Percentiles rank a stretch among this genome's conserved stretches.
Conservation (phyloP, 1,140 invertebrate genomes). For the Holcopasites calliopsidis region DNA sequence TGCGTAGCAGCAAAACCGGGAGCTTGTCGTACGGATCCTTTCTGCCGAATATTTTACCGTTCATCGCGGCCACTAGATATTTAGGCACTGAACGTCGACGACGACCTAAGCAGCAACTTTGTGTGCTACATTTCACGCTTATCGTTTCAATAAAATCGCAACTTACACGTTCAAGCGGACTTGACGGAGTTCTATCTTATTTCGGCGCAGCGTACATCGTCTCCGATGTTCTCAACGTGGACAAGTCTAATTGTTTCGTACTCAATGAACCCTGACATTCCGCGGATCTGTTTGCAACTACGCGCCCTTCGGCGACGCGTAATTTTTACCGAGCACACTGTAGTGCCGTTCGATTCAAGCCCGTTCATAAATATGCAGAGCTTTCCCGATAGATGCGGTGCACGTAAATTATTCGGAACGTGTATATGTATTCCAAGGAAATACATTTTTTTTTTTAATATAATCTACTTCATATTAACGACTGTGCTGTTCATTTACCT, state of each 20-base stretch:
- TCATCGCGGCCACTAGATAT: slow-evolving; percentile 5
- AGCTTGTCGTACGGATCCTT: too few species aligned
- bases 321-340: too few species aligned
- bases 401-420: not conserved
- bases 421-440: not conserved
- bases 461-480: not conserved
- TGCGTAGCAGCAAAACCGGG: not conserved
- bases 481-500: not conserved
- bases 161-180: slow-evolving; percentile 9
- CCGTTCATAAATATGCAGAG: not conserved
- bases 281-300: too few species aligned
- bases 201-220: not conserved
- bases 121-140: slow-evolving; percentile 40
- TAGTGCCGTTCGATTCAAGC: too few species aligned
- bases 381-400: not conserved
- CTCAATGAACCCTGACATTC: too few species aligned
- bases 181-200: not conserved
- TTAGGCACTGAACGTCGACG: slow-evolving; percentile 26
- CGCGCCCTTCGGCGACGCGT: too few species aligned
- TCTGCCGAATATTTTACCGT: not conserved
- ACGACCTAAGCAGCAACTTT: slow-evolving; percentile 27
- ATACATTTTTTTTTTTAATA: not conserved
- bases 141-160: slow-evolving; percentile 46
- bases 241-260: too few species aligned
- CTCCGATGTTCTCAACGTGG: too few species aligned